Evolutionary conservation across 2,113 vertebrate species (phyloP).

Genomic region (Megalops atlanticus): DNA sequence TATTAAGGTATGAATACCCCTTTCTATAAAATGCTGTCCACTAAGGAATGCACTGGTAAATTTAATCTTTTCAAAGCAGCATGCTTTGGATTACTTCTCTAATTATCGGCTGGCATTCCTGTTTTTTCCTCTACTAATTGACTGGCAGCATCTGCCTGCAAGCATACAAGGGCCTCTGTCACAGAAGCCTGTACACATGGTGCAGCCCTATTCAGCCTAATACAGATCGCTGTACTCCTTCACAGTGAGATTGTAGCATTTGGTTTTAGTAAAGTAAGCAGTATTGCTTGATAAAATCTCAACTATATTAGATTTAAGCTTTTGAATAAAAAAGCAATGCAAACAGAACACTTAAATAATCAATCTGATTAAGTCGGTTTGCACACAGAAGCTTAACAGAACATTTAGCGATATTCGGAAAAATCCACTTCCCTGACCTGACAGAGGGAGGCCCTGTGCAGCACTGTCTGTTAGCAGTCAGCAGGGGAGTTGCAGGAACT

Average conservation of each 20-base stretch:
- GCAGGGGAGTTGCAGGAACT: not conserved
- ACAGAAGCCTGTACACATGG: conserved; percentile 21
- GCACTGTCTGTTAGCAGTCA: not conserved
- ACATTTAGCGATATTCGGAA: not conserved
- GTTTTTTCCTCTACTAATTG: conserved; percentile 25
- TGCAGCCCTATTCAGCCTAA: not conserved
- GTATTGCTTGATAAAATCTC: conserved; percentile 61
- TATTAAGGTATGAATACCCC: conserved; percentile 40
- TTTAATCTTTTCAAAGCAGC: conserved; percentile 45
- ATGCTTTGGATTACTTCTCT: conserved; percentile 36
- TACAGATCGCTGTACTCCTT: not conserved
- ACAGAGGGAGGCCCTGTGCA: not conserved
- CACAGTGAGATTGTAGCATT: conserved; percentile 27
- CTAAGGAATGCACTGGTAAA: conserved; percentile 43
- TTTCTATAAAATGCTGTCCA: conserved; percentile 40
- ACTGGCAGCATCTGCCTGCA: conserved; percentile 29
- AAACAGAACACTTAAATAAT: conserved; percentile 45
- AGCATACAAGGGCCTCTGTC: conserved; percentile 43
- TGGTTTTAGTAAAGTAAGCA: conserved; percentile 43
- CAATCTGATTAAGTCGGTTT: conserved; percentile 48
- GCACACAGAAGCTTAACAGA: not conserved
- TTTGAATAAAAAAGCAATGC: conserved; percentile 51
- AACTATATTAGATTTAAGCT: conserved; percentile 50
- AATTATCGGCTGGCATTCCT: conserved; percentile 25
- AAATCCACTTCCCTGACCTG: not conserved